These are phyloP conservation scores for Cryptomyrus ogoouensis DNA, from an alignment of 2,113 vertebrate genomes.

Conservation along the genomic window DNA sequence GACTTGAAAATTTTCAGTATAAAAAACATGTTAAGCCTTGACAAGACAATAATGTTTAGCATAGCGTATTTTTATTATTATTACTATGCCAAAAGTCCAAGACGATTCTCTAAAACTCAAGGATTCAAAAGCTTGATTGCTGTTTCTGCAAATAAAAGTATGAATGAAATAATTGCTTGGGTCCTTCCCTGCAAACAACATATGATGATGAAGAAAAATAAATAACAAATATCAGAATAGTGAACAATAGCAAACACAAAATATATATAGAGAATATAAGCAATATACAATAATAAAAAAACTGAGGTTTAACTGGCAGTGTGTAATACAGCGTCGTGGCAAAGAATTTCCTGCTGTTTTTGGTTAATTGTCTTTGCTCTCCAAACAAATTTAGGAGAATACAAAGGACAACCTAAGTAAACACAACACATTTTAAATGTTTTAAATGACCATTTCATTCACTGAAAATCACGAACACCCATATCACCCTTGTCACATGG, in stretches of 20 bases:
- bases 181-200: neutral
- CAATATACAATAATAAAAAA: neutral
- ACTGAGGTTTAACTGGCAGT: neutral
- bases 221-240: neutral
- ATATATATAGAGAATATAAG: neutral
- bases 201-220: neutral
- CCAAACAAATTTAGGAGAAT: neutral
- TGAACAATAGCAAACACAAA: neutral
- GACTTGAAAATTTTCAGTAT: neutral
- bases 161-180: neutral
- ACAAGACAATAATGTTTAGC: neutral
- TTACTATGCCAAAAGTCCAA: neutral
- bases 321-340: fast-evolving
- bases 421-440: neutral
- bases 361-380: neutral
- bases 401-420: neutral
- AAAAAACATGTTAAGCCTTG: neutral
- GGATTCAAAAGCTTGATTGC: neutral
- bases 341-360: neutral
- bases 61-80: neutral
- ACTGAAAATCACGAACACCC: neutral
- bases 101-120: neutral
- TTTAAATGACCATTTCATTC: neutral
- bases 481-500: neutral
- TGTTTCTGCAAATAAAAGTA: neutral